phyloP scores from a whole-genome alignment of 2,113 vertebrate genomes.

The Aspidoscelis tigris region DNA sequence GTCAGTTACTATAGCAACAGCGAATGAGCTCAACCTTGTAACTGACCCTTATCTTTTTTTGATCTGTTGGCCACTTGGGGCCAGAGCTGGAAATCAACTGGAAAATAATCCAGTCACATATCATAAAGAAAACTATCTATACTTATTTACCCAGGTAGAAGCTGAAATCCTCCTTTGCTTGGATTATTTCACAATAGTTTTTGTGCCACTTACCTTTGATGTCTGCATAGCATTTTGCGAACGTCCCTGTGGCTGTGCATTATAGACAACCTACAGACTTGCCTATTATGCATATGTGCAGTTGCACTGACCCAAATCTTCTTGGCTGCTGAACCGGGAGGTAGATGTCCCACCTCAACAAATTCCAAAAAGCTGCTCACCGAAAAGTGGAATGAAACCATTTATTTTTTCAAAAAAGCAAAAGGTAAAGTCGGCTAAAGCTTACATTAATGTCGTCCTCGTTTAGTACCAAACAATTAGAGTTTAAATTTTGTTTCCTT shows the following conservation, averaged over 20 bases:
- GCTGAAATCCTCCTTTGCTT: conserved; percentile 49
- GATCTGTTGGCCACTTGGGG: conserved; percentile 84
- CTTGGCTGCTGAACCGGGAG: neutral
- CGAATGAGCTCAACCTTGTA: conserved; percentile 90
- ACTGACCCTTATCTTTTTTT: conserved; percentile 96
- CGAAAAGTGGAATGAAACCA: neutral
- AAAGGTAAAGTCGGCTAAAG: neutral
- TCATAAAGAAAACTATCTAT: conserved; percentile 82
- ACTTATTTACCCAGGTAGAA: conserved; percentile 77
- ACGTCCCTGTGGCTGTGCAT: fast-evolving
- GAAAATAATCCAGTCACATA: conserved; percentile 86
- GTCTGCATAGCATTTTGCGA: fast-evolving
- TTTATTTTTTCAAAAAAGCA: neutral
- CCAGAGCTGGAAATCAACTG: conserved; percentile 83
- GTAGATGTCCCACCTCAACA: neutral
- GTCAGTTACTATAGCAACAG: conserved; percentile 96
- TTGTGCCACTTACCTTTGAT: neutral
- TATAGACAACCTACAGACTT: neutral
- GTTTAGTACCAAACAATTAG: no score
- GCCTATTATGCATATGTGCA: neutral
- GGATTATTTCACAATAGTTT: neutral
- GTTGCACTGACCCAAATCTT: neutral
- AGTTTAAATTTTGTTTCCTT: no score
- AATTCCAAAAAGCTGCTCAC: neutral
- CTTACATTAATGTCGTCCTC: neutral